Base-by-base conservation (phyloP, 2,888 invertebrate species). In the Copidosoma aretas region DNA sequence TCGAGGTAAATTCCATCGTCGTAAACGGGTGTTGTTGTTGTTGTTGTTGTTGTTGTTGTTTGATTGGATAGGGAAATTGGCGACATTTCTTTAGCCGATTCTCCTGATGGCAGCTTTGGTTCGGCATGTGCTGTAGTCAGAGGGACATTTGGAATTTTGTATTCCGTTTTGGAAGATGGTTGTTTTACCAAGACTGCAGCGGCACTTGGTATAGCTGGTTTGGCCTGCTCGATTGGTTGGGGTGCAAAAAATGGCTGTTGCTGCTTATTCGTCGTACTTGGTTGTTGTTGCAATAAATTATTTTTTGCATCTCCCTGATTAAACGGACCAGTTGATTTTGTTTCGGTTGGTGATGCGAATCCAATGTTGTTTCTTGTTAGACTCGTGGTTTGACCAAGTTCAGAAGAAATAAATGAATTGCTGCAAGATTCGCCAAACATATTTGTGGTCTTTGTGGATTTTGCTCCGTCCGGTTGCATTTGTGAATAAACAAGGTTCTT, bases 1-100 rank as follows among this genome's bases (percentile, higher is more conserved):
- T 74, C 73, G 49, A 80, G 60, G 52, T 79, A 81, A 19, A 80
- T 72, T 17, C 60, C 74, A 3, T 82, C 81, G 43, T 82, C 81
- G 22, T 70, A 70, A 21, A 71, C 57, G 0, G 74, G 60, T 10
- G 67, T 46, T 10, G n/a, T n/a, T n/a, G n/a, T n/a, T n/a, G n/a
- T n/a, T n/a, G n/a, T n/a, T n/a, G n/a, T n/a, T n/a, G n/a, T n/a
- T n/a, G n/a, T n/a, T n/a, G n/a, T n/a, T n/a, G 67, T 51, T 46
- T 75, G 72, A 67, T 78, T 80, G 1, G 59, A 63, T 25, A 68
- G 69, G 0, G 59, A 8, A 14, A 54, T 61, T 5, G 14, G 25
- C 10, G 56, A 41, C 12, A 65, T 2, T 60, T 77, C 77, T 58
- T 73, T 63, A 8, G 32, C 12, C 15, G 39, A 24, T 41, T 67